A percentile compares a stretch with the other conserved stretches of the same genome.
Conservation (phyloP, 1,140 invertebrate species). For the Stegodyphus dumicola region DNA sequence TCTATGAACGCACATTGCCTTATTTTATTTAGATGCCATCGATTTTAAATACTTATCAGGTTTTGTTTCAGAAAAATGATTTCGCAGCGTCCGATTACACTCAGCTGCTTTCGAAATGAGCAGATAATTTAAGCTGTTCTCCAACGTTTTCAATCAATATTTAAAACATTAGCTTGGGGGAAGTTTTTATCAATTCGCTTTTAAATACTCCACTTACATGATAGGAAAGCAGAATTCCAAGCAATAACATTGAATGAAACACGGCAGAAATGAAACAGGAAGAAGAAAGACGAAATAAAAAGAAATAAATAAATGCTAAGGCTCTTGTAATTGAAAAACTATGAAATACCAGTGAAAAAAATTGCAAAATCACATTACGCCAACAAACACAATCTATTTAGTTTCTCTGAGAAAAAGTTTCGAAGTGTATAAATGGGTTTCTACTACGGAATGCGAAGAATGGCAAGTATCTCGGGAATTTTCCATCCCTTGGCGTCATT, state of each 20-base stretch:
- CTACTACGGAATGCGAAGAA: background rate
- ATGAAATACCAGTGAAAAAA: background rate
- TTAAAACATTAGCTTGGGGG: too few relatives aligned
- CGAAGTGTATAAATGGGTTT: background rate
- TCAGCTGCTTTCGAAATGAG: too few relatives aligned
- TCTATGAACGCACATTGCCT: too few relatives aligned
- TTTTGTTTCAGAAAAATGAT: too few relatives aligned
- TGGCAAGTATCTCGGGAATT: background rate
- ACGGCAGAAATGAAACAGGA: background rate
- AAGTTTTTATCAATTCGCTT: background rate
- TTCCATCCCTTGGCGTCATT: background rate
- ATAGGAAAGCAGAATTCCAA: background rate
- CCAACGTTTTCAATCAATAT: too few relatives aligned
- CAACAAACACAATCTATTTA: background rate
- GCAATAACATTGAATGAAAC: background rate
- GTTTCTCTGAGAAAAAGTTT: background rate
- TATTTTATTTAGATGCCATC: too few relatives aligned
- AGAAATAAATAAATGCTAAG: background rate
- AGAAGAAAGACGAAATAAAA: background rate
- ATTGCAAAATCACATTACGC: background rate
- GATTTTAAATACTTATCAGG: too few relatives aligned
- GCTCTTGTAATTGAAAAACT: background rate
- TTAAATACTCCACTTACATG: background rate
- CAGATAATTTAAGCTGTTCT: too few relatives aligned
- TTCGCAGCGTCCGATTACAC: too few relatives aligned